Percentiles rank a stretch among this genome's conserved stretches.
Conservation (phyloP, 2,888 invertebrate genomes). For the Agonopterix alstromeriana region DNA sequence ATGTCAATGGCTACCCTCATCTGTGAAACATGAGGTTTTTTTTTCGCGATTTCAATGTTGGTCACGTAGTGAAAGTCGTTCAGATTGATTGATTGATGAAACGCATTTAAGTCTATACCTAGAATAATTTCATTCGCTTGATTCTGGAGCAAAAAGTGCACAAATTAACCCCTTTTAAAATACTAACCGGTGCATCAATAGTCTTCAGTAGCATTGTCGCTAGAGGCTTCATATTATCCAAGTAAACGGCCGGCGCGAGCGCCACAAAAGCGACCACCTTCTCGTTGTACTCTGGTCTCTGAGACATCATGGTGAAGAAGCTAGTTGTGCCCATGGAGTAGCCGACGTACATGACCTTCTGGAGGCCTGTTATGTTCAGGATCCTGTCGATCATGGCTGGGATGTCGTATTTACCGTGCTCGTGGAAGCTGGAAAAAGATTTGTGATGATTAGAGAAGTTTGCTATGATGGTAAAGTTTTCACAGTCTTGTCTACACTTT, state of each 20-base stretch:
- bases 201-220: constrained; percentile 32
- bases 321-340: constrained; percentile 78
- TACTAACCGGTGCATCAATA: constrained; percentile 42
- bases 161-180: background rate
- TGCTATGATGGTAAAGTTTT: too few species aligned
- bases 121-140: too few species aligned
- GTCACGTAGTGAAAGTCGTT: too few species aligned
- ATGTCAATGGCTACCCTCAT: too few species aligned
- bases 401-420: constrained; percentile 76
- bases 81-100: too few species aligned
- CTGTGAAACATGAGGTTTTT: too few species aligned
- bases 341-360: constrained; percentile 68
- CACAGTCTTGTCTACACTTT: too few species aligned
- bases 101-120: too few species aligned
- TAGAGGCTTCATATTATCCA: constrained; percentile 39
- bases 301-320: constrained; percentile 73
- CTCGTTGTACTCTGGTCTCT: constrained; percentile 72
- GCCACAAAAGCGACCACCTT: constrained; percentile 70
- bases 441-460: too few species aligned
- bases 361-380: constrained; percentile 50
- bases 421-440: constrained; percentile 65
- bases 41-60: too few species aligned
- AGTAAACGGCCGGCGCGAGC: constrained; percentile 72
- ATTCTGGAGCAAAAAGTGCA: too few species aligned
- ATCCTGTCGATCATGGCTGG: constrained; percentile 75